Evolutionary conservation across 2,888 invertebrate genomes (phyloP).

Genomic region (Tanytarsus gracilentus): DNA sequence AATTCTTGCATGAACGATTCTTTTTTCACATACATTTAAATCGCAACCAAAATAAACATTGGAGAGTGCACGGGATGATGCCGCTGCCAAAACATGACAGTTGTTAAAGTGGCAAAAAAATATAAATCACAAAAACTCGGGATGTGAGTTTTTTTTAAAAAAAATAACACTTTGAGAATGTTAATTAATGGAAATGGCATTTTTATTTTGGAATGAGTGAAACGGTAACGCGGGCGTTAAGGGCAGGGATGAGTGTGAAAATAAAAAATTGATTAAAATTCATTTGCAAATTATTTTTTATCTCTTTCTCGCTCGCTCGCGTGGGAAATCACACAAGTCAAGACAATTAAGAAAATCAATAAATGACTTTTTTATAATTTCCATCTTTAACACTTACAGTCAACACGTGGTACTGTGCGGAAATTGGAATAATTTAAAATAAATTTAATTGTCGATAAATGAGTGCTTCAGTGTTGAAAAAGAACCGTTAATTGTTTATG

Average conservation of each 20-base stretch:
- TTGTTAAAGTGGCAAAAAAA: slow-evolving; percentile 20
- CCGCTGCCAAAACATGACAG: slow-evolving; percentile 12
- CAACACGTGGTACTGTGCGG: neutral
- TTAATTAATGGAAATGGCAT: slow-evolving; percentile 23
- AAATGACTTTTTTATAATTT: neutral
- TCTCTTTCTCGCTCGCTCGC: too few relatives aligned
- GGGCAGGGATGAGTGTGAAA: neutral
- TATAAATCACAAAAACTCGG: slow-evolving; percentile 24
- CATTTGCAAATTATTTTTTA: neutral
- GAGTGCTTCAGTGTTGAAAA: neutral
- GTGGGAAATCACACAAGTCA: neutral
- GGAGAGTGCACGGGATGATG: neutral
- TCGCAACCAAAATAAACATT: slow-evolving; percentile 3
- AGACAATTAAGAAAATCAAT: slow-evolving; percentile 10
- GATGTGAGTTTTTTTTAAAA: neutral
- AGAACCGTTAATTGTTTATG: slow-evolving; percentile 10
- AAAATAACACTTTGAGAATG: slow-evolving; percentile 18
- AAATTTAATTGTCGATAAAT: neutral
- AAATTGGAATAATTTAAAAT: neutral
- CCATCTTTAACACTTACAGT: too few relatives aligned
- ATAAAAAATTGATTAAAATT: neutral
- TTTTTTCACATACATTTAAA: neutral
- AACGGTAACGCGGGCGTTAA: neutral
- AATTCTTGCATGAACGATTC: slow-evolving; percentile 17
- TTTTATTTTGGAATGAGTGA: too few relatives aligned